Conservation (phyloP, 1,140 invertebrate species). For the Drosophila ananassae region DNA sequence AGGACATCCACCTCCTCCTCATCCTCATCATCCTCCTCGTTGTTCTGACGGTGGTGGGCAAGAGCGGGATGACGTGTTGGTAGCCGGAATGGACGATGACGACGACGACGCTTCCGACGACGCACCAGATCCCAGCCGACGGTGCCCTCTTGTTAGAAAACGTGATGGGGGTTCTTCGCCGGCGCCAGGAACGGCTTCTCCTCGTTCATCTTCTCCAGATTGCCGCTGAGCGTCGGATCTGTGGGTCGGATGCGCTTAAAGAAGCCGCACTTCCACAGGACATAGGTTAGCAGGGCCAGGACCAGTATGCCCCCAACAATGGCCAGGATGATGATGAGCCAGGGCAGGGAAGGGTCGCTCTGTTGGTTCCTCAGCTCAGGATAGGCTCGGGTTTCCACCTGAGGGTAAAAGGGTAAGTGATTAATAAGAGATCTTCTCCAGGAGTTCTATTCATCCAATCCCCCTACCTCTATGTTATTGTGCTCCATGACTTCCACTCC, state of each 20-base stretch:
- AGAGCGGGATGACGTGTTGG: constrained; percentile 8
- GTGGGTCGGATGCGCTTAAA: constrained; percentile 91
- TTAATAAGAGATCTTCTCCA: not conserved
- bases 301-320: constrained; percentile 91
- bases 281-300: constrained; percentile 90
- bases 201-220: constrained; percentile 91
- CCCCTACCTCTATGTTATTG: constrained; percentile 86
- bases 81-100: constrained; percentile 44
- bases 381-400: constrained; percentile 92
- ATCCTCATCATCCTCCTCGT: constrained; percentile 10
- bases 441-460: not conserved
- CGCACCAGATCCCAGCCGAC: constrained; percentile 82
- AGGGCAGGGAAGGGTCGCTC: constrained; percentile 88
- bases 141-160: constrained; percentile 84
- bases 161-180: constrained; percentile 62
- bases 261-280: constrained; percentile 94
- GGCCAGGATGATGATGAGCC: constrained; percentile 93
- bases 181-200: constrained; percentile 85
- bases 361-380: constrained; percentile 90
- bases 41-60: constrained; percentile 16
- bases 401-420: constrained; percentile 48
- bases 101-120: constrained; percentile 55
- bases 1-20: constrained; percentile 51
- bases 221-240: constrained; percentile 92
- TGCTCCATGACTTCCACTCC: constrained; percentile 90